phyloP scores from a whole-genome alignment of 2,888 invertebrate species.

The Parnassius smintheus region DNA sequence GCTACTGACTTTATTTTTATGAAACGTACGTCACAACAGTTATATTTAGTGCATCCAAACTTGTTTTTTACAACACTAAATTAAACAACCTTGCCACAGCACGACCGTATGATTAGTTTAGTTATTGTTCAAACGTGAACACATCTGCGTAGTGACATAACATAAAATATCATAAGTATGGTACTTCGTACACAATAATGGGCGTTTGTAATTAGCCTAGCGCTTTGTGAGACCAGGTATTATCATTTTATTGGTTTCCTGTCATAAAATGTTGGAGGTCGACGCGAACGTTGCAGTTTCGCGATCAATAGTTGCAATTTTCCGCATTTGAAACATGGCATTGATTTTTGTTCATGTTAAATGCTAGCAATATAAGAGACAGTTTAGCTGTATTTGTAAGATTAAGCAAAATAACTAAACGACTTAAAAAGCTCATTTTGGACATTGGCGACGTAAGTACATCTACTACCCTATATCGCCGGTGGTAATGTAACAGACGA shows the following conservation, averaged over 20 bases:
- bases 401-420: too few species aligned
- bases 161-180: conserved; percentile 15
- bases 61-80: conserved; percentile 41
- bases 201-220: conserved; percentile 51
- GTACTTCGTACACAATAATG: conserved; percentile 32
- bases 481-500: too few species aligned
- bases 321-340: conserved; percentile 44
- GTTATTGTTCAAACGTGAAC: conserved; percentile 45
- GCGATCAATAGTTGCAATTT: conserved; percentile 61
- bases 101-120: conserved; percentile 47
- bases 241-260: conserved; percentile 75
- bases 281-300: conserved; percentile 56
- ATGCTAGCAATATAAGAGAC: too few species aligned
- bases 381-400: too few species aligned
- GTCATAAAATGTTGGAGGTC: conserved; percentile 72
- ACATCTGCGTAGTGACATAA: conserved; percentile 26
- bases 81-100: conserved; percentile 42
- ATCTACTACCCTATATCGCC: too few species aligned
- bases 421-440: too few species aligned
- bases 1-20: not conserved
- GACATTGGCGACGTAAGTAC: too few species aligned
- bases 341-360: conserved; percentile 2
- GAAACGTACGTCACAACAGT: not conserved
- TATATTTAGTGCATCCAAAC: conserved; percentile 27
- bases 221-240: conserved; percentile 66